Percentiles rank a stretch among this genome's conserved stretches.
These are phyloP conservation scores for Capitulum mitella DNA, from an alignment of 2,888 invertebrate species.

Conservation along the genomic window DNA sequence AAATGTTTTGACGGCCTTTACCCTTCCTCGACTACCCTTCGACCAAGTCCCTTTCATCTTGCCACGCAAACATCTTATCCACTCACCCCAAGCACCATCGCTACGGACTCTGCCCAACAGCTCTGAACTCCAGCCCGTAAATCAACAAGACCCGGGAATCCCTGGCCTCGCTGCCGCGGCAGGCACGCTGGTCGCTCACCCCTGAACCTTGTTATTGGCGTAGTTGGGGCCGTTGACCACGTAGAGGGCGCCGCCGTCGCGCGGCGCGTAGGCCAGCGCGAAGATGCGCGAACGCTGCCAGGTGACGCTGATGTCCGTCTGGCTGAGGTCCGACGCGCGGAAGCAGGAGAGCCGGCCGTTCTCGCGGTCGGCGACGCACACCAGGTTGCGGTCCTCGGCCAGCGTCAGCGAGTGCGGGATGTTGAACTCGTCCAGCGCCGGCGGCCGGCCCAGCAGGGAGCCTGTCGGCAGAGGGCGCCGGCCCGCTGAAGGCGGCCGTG, in stretches of 20 bases:
- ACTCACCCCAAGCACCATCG: no score
- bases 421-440: constrained; percentile 27
- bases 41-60: no score
- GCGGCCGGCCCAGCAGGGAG: constrained; percentile 12
- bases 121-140: no score
- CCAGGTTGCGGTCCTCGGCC: constrained; percentile 42
- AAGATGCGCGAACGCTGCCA: constrained; percentile 13
- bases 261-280: constrained; percentile 16
- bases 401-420: constrained; percentile 47
- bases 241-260: constrained; percentile 2
- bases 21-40: no score
- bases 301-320: background rate
- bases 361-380: constrained; percentile 50
- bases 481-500: no score
- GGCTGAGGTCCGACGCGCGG: constrained; percentile 42
- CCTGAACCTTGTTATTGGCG: constrained; percentile 18
- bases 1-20: no score
- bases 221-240: constrained; percentile 23
- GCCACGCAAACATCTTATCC: no score
- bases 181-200: background rate
- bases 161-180: no score
- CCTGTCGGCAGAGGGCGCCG: background rate
- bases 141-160: no score
- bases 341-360: constrained; percentile 52
- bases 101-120: no score